Evolutionary conservation across 2,797 vertebrate genomes (phyloP).

Genomic region (Bovichtus variegatus): DNA sequence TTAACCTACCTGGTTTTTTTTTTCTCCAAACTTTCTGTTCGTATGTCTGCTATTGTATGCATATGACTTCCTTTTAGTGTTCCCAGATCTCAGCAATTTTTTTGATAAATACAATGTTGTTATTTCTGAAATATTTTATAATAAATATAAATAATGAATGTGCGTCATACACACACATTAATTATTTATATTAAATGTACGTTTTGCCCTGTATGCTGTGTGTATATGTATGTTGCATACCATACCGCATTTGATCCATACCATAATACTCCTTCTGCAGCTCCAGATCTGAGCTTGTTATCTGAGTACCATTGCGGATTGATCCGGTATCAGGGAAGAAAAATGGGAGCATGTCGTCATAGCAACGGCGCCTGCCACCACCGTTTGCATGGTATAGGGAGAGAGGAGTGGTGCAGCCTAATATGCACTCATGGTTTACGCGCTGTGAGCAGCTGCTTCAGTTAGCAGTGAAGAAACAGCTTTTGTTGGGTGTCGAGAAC

Average conservation of each 20-base stretch:
- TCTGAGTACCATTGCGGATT: slow-evolving; percentile 43
- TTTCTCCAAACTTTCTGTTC: background rate
- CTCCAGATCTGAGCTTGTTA: slow-evolving; percentile 38
- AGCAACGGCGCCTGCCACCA: slow-evolving; percentile 46
- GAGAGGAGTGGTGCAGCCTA: slow-evolving; percentile 33
- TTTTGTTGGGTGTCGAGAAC: background rate
- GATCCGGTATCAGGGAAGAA: slow-evolving; percentile 42
- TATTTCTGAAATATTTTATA: too few species aligned
- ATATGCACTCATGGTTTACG: slow-evolving; percentile 27
- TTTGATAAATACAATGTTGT: too few species aligned
- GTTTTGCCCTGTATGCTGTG: background rate
- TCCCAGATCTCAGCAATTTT: background rate
- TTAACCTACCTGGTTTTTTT: background rate
- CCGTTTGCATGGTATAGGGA: slow-evolving; percentile 41
- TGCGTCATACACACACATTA: background rate
- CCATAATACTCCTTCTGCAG: slow-evolving; percentile 50
- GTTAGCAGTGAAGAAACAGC: background rate
- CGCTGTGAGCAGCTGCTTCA: background rate
- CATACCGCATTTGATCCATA: slow-evolving; percentile 44
- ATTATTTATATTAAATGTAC: background rate
- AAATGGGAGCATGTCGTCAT: slow-evolving; percentile 55
- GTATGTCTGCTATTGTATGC: background rate
- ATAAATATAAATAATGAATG: too few species aligned
- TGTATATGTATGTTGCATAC: slow-evolving; percentile 24
- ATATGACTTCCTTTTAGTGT: background rate